Percentiles rank a stretch among this genome's conserved stretches.
These are phyloP conservation scores for Acipenser oxyrinchus DNA, from an alignment of 2,797 vertebrate genomes.

Conservation along the genomic window DNA sequence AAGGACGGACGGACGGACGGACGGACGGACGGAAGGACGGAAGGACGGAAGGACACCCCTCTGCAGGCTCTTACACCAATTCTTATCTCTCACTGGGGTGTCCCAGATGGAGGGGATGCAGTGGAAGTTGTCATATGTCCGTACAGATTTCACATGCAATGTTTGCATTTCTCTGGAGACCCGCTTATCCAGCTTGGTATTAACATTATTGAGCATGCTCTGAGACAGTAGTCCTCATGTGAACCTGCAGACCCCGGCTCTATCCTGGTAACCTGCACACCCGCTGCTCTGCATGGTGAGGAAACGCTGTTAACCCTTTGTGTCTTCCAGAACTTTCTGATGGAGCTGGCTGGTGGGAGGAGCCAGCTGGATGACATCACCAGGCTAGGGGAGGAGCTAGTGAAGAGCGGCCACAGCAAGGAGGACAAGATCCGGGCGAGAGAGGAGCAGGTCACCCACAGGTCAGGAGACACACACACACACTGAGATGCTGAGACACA, in stretches of 20 bases:
- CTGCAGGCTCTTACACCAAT: too few species aligned
- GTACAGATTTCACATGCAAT: too few species aligned
- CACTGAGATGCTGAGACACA: not conserved
- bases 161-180: too few species aligned
- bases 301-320: slow-evolving; percentile 15
- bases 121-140: too few species aligned
- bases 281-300: too few species aligned
- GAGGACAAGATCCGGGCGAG: slow-evolving; percentile 53
- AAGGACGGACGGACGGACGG: too few species aligned
- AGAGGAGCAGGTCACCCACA: slow-evolving; percentile 47
- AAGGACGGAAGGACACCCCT: not conserved
- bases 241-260: not conserved
- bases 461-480: slow-evolving; percentile 44
- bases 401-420: slow-evolving; percentile 55
- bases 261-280: not conserved
- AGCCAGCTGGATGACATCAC: slow-evolving; percentile 63
- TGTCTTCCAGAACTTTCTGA: slow-evolving; percentile 65
- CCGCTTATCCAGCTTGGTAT: too few species aligned
- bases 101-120: too few species aligned
- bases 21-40: too few species aligned
- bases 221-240: too few species aligned
- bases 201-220: too few species aligned
- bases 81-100: too few species aligned
- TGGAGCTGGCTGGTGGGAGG: slow-evolving; percentile 66
- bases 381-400: slow-evolving; percentile 52